Base-by-base conservation (phyloP, 2,888 invertebrate genomes). In the Philonicus albiceps region DNA sequence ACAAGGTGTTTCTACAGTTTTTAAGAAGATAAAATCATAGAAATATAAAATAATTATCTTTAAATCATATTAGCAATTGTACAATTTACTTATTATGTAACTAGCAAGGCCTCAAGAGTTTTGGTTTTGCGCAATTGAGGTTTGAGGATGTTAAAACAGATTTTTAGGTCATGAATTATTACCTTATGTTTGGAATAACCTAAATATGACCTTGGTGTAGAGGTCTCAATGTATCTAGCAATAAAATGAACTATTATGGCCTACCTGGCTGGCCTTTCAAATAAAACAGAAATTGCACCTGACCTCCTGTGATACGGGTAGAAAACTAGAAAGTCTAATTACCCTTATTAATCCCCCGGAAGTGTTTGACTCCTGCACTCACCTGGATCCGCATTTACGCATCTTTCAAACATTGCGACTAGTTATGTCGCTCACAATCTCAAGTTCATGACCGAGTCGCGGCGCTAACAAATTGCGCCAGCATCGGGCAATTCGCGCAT, bases 401-500 rank as follows among this genome's bases (percentile, higher is more conserved):
- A 84, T 27, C 16, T 84, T 37, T 53, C 34, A n/a, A n/a, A n/a
- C 16, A 13, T 11, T 19, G 27, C 64, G 64, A 81, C 49, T 55
- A 64, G 31, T 84, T 37, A 27, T 40, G 84, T 30, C 73, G 31
- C 64, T 64, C 30, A 8, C 84, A 84, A 84, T 84, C 84, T 84
- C 64, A 84, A 84, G 73, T 84, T 84, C 84, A 73, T 16, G 84
- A 84, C 84, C 84, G 40, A 27, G 19, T 64, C 64, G 64, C 27
- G 64, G 64, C 22, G 27, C 73, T 84, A 84, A 84, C 84, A 84
- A 84, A 84, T 84, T 84, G 73, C 73, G 84, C 64, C 22, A 64
- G 27, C 22, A 84, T 43, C 73, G 31, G 37, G 49, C 73, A 73
- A 84, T 84, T 27, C 87, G 89, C 89, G 86, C 88, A 89, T 91